These are phyloP conservation scores for Platorchestia sp. DNA, from an alignment of 1,140 invertebrate species.

Conservation along the genomic window DNA sequence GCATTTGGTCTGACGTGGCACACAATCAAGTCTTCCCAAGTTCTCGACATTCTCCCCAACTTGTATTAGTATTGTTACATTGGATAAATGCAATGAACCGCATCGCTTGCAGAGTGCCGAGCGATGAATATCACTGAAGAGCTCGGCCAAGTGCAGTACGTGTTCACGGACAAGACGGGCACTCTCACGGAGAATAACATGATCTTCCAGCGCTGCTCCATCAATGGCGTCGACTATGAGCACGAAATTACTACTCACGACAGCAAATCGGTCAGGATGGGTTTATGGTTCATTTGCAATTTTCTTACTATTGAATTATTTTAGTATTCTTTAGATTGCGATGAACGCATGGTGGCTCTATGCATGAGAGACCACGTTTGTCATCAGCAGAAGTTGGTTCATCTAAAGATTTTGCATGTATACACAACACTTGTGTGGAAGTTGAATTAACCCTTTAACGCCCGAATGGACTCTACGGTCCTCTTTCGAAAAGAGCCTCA, in stretches of 20 bases:
- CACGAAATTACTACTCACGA: constrained; percentile 57
- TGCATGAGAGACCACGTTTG: background rate
- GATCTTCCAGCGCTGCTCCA: constrained; percentile 91
- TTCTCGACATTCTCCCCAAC: background rate
- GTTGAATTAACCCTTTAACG: background rate
- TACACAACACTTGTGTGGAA: background rate
- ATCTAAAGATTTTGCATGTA: background rate
- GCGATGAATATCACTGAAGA: constrained; percentile 98
- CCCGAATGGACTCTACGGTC: background rate
- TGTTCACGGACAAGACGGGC: constrained; percentile 98
- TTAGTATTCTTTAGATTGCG: background rate
- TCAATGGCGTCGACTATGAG: constrained; percentile 87
- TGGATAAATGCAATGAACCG: background rate
- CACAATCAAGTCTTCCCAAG: background rate
- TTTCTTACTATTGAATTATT: background rate
- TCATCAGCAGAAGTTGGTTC: background rate
- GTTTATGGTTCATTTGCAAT: background rate
- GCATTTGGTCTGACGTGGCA: background rate
- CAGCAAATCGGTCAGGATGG: background rate
- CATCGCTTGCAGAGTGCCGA: constrained; percentile 82
- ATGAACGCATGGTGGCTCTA: background rate
- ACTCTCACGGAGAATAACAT: constrained; percentile 98
- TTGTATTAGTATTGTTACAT: background rate
- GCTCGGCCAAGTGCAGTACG: constrained; percentile 94
- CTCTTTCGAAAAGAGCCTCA: too few species aligned